A percentile compares a stretch with the other conserved stretches of the same genome.
Evolutionary conservation across 2,113 vertebrate genomes (phyloP).

Genomic region (Ranitomeya imitator): DNA sequence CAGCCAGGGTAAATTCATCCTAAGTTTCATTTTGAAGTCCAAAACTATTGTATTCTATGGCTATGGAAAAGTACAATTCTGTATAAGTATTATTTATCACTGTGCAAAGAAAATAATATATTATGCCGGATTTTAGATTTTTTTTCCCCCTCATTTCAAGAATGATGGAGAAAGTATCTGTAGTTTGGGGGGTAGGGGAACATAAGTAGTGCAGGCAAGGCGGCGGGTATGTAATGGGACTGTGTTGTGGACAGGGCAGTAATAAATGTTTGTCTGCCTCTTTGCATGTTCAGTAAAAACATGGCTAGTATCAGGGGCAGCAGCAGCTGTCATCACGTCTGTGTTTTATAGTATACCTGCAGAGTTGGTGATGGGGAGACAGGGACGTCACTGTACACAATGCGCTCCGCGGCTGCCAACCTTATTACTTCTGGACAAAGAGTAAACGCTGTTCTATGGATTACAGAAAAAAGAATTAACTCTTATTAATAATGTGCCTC

Average conservation of each 20-base stretch:
- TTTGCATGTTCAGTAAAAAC: conserved; percentile 49
- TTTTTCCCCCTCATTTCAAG: not conserved
- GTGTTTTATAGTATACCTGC: conserved; percentile 48
- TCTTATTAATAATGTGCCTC: not conserved
- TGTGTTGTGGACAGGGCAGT: conserved; percentile 27
- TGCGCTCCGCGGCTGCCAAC: conserved; percentile 18
- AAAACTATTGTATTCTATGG: not conserved
- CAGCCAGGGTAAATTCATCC: not conserved
- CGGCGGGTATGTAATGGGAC: conserved; percentile 39
- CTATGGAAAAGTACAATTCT: not conserved
- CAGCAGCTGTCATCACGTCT: conserved; percentile 53
- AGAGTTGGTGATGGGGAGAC: conserved; percentile 46
- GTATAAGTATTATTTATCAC: not conserved
- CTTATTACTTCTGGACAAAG: conserved; percentile 24
- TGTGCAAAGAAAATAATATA: not conserved
- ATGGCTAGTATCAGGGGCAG: conserved; percentile 57
- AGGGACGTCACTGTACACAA: conserved; percentile 42
- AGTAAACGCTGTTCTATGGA: conserved; percentile 1
- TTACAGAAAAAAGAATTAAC: not conserved
- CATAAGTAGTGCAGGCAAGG: not conserved
- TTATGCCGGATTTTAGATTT: no score
- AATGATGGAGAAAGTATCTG: not conserved
- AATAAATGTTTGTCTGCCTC: conserved; percentile 56
- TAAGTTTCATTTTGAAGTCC: not conserved
- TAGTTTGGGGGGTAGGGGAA: conserved; percentile 5